Base-by-base conservation (phyloP, 2,797 vertebrate species). In the Buphagus erythrorhynchus region DNA sequence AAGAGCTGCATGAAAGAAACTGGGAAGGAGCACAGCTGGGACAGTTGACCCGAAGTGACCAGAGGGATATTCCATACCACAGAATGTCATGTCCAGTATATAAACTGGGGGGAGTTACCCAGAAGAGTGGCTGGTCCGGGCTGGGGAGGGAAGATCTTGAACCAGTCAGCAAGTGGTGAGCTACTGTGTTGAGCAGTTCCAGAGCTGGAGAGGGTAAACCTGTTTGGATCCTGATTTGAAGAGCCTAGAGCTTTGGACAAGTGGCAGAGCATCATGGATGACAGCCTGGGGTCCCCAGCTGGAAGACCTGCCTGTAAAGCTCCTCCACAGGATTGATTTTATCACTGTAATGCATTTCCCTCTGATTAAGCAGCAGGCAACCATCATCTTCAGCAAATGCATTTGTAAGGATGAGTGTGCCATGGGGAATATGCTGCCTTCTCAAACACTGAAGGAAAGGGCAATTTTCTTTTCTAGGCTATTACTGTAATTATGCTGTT, bases 41-140 rank as follows among this genome's bases (percentile, higher is more conserved):
- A 62, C 24, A 46, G 67, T 19, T 5, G 58, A n/a, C 19, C 33
- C 0, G 0, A 24, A 29, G 24, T 24, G 40, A 46, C 10, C 13
- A 55, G 33, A 40, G 10, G 68, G 16, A 55, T 24, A 16, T 33
- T 63, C 16, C 68, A 24, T 5, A 19, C 13, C 33, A 11, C 16
- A 11, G 29, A 63, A 46, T 3, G 4, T 13, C 33, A 24, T 40
- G 24, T 16, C 25, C 49, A 55, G 20, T 16, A 3, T 8, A 24
- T 1, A 38, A 72, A 33, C 13, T 29, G 49, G 8, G 3, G 13
- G 6, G 13, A 46, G 18, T 25, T 40, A 19, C 24, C 19, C 29
- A 54, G 40, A 24, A 55, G 29, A 33, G 24, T 38, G 57, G 18
- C 33, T 45, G 57, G 4, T 62, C 38, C 1, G 3, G 55, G 6